phyloP scores from a whole-genome alignment of 2,797 vertebrate genomes.

The Brachyalestes nurse region DNA sequence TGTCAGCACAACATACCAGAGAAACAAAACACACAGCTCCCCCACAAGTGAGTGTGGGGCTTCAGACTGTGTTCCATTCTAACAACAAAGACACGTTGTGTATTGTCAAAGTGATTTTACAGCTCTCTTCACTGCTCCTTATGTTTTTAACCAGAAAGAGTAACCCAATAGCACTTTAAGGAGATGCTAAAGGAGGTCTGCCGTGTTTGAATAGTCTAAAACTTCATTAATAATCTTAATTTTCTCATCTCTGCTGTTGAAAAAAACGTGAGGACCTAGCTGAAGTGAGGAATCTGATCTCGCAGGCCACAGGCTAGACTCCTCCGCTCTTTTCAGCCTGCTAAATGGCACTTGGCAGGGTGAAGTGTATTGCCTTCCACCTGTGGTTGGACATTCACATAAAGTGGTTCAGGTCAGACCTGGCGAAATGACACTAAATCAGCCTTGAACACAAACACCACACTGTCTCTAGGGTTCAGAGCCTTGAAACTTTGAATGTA shows the following conservation, averaged over 20 bases:
- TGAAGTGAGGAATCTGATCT: conserved; percentile 38
- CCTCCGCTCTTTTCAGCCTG: conserved; percentile 53
- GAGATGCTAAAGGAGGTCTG: conserved; percentile 68
- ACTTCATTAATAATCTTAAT: conserved; percentile 75
- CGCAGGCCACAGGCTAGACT: conserved; percentile 59
- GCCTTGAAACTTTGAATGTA: conserved; percentile 15
- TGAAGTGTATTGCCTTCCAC: conserved; percentile 53
- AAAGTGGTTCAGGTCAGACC: conserved; percentile 11
- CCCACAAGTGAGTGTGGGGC: too few relatives aligned
- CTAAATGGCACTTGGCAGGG: conserved; percentile 69
- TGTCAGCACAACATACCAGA: conserved; percentile 42
- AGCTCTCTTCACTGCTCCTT: not conserved
- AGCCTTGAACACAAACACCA: conserved; percentile 36
- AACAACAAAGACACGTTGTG: not conserved
- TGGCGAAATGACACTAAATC: conserved; percentile 17
- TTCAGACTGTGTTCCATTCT: not conserved
- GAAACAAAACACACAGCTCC: conserved; percentile 40
- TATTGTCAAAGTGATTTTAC: not conserved
- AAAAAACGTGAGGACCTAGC: conserved; percentile 70
- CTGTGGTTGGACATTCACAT: conserved; percentile 26
- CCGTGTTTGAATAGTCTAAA: conserved; percentile 69
- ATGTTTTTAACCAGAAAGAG: conserved; percentile 11
- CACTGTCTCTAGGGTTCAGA: not conserved
- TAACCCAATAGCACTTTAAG: conserved; percentile 74
- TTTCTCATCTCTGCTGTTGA: conserved; percentile 68